Evolutionary conservation across 1,140 invertebrate species (phyloP).

Genomic region (Tachypleus tridentatus): DNA sequence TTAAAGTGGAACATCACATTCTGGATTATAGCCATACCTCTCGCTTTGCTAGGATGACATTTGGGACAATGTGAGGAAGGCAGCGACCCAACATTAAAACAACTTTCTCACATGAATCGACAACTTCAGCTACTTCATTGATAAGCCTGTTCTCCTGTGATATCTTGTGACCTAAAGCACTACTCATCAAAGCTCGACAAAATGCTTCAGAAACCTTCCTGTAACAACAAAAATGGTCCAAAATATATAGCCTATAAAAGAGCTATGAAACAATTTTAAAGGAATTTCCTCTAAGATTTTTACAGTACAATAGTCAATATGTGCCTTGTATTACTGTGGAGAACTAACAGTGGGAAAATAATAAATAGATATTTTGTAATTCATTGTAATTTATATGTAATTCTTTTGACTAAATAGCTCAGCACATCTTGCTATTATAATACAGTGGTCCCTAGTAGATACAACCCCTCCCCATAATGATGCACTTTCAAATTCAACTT

Average conservation of each 20-base stretch:
- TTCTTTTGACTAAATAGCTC: too few species aligned
- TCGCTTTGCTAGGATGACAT: conserved; percentile 53
- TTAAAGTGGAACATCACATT: too few species aligned
- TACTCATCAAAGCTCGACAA: conserved; percentile 36
- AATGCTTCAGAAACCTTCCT: conserved; percentile 40
- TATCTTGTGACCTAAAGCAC: conserved; percentile 25
- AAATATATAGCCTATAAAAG: neutral
- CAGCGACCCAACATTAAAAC: conserved; percentile 34
- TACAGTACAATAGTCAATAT: too few species aligned
- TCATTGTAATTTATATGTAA: too few species aligned
- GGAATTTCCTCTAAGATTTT: neutral
- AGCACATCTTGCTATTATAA: too few species aligned
- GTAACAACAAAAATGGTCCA: neutral
- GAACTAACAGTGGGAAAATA: too few species aligned
- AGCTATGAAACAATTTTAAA: neutral
- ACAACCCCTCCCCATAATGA: too few species aligned
- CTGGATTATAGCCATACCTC: conserved; percentile 32
- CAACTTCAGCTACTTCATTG: conserved; percentile 32
- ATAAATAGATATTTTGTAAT: too few species aligned
- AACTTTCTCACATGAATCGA: conserved; percentile 29
- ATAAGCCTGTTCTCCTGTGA: conserved; percentile 33
- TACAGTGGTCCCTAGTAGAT: too few species aligned
- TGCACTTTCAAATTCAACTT: too few species aligned
- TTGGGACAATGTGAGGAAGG: conserved; percentile 51
- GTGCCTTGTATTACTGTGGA: too few species aligned